Percentiles rank a stretch among this genome's conserved stretches.
phyloP scores from a whole-genome alignment of 2,888 invertebrate species.

The Gastracanthus pulcherrimus region DNA sequence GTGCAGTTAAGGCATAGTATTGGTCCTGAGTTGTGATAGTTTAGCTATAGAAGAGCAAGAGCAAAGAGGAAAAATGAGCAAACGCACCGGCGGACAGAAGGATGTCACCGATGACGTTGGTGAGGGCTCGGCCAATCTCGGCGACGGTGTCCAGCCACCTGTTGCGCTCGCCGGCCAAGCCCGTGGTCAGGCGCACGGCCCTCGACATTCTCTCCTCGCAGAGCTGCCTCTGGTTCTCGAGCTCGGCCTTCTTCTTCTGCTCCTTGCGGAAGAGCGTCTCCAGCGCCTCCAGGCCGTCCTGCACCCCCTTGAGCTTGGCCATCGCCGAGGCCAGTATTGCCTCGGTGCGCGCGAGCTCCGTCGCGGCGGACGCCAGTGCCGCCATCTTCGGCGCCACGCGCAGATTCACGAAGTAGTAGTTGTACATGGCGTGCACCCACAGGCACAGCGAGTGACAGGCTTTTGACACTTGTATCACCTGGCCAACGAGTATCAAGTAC shows the following conservation, averaged over 20 bases:
- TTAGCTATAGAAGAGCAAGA: too few species aligned
- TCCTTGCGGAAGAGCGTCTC: conserved; percentile 77
- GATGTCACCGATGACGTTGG: conserved; percentile 86
- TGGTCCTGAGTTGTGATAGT: too few species aligned
- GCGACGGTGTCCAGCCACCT: conserved; percentile 86
- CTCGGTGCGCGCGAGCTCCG: conserved; percentile 84
- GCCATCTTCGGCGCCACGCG: conserved; percentile 93
- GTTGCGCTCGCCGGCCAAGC: conserved; percentile 84
- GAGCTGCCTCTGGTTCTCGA: conserved; percentile 87
- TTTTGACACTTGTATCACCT: conserved; percentile 82
- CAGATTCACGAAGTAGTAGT: conserved; percentile 92
- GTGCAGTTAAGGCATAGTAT: too few species aligned
- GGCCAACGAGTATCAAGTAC: too few species aligned
- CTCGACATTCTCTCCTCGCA: conserved; percentile 89
- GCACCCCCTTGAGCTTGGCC: conserved; percentile 86
- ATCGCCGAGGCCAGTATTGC: conserved; percentile 85
- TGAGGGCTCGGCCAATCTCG: conserved; percentile 79
- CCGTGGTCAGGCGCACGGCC: conserved; percentile 84
- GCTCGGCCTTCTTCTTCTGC: conserved; percentile 84
- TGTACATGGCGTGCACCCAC: conserved; percentile 96
- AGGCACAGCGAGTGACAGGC: conserved; percentile 90
- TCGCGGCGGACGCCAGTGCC: conserved; percentile 86
- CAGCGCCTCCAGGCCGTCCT: conserved; percentile 88
- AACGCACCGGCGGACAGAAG: conserved; percentile 82
- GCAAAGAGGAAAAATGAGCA: too few species aligned